Conservation (phyloP, 2,888 invertebrate species). For the Ormyrus nitidulus region DNA sequence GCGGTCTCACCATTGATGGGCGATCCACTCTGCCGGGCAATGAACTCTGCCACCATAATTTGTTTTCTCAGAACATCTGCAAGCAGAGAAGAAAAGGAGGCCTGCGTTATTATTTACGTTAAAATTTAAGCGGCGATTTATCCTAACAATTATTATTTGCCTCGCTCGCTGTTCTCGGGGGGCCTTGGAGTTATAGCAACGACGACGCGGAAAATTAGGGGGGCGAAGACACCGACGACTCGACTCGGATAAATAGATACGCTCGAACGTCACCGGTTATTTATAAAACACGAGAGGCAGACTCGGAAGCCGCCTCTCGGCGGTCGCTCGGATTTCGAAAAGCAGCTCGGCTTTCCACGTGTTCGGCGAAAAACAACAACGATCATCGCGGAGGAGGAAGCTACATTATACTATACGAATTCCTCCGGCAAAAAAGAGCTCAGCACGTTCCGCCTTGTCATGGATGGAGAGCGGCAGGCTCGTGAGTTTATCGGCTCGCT, state of each 20-base stretch:
- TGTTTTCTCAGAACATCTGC: slow-evolving; percentile 75
- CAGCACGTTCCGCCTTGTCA: slow-evolving; percentile 45
- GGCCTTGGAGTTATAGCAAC: neutral
- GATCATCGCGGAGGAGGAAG: neutral
- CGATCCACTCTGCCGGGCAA: slow-evolving; percentile 84
- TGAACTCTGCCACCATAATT: slow-evolving; percentile 92
- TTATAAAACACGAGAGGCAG: slow-evolving; percentile 30
- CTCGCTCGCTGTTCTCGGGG: neutral
- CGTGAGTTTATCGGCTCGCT: slow-evolving; percentile 23
- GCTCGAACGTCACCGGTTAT: slow-evolving; percentile 42
- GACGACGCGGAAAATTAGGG: slow-evolving; percentile 15
- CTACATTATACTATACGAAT: neutral
- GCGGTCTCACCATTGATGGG: slow-evolving; percentile 83
- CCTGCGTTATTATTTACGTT: neutral
- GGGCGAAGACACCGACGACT: neutral
- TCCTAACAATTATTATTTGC: neutral
- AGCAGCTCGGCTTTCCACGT: slow-evolving; percentile 8
- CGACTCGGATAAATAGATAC: slow-evolving; percentile 41
- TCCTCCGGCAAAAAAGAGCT: neutral
- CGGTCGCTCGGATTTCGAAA: slow-evolving; percentile 4
- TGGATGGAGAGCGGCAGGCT: neutral
- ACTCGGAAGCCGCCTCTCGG: slow-evolving; percentile 1
- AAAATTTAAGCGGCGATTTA: neutral
- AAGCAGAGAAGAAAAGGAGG: slow-evolving; percentile 55
- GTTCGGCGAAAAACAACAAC: slow-evolving; percentile 8